Evolutionary conservation across 2,113 vertebrate genomes (phyloP).

Genomic region (Triplophysa dalaica): DNA sequence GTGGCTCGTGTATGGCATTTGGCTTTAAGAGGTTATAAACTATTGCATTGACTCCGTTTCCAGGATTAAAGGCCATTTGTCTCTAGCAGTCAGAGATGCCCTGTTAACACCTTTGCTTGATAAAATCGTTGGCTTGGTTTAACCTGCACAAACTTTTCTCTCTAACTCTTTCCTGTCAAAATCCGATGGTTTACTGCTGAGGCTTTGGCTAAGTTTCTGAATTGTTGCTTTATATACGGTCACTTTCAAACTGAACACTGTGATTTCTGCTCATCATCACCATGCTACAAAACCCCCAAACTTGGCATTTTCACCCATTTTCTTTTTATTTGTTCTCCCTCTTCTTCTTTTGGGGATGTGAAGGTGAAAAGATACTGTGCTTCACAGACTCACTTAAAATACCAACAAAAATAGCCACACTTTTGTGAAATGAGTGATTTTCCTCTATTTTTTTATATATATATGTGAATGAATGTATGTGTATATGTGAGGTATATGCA

Average conservation of each 20-base stretch:
- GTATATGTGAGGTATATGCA: slow-evolving; percentile 71
- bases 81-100: background rate
- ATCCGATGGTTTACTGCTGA: background rate
- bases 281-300: slow-evolving; percentile 2
- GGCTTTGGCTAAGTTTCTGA: background rate
- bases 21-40: background rate
- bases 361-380: slow-evolving; percentile 57
- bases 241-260: slow-evolving; percentile 57
- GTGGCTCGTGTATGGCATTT: slow-evolving; percentile 6
- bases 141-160: slow-evolving; percentile 17
- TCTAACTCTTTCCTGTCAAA: background rate
- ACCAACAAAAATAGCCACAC: slow-evolving; percentile 57
- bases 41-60: no score
- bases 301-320: slow-evolving; percentile 13
- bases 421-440: slow-evolving; percentile 54
- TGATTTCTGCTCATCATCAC: slow-evolving; percentile 49
- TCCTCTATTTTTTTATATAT: slow-evolving; percentile 61
- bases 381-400: slow-evolving; percentile 27
- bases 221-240: slow-evolving; percentile 48
- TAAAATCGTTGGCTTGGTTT: background rate
- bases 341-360: slow-evolving; percentile 37
- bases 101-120: background rate
- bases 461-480: slow-evolving; percentile 69
- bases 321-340: slow-evolving; percentile 10
- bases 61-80: background rate